These are phyloP conservation scores for Terebella lapidaria DNA, from an alignment of 2,888 invertebrate genomes.

Conservation along the genomic window DNA sequence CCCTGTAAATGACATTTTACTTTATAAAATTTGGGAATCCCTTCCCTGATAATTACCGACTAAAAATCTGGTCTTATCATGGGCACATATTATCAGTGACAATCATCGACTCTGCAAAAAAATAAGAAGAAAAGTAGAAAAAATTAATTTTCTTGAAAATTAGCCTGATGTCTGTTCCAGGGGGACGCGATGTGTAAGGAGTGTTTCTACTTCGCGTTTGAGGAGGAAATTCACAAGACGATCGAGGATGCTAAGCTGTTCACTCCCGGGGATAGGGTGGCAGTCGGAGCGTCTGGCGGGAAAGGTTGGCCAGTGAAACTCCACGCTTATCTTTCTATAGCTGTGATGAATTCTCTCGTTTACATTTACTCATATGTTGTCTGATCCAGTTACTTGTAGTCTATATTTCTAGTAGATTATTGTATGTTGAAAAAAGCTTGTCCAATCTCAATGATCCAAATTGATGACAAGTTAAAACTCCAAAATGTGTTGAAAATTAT, in stretches of 20 bases:
- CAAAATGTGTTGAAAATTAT: too few species aligned
- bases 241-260: slow-evolving; percentile 78
- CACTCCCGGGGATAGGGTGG: slow-evolving; percentile 76
- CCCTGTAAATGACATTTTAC: too few species aligned
- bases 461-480: too few species aligned
- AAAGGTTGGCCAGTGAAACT: slow-evolving; percentile 46
- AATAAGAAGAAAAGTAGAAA: too few species aligned
- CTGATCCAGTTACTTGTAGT: background rate
- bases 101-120: too few species aligned
- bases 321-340: background rate
- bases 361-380: background rate
- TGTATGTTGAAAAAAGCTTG: too few species aligned
- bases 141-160: too few species aligned
- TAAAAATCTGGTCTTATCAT: too few species aligned
- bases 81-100: too few species aligned
- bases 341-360: background rate
- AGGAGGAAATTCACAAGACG: slow-evolving; percentile 89
- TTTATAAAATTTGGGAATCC: too few species aligned
- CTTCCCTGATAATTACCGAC: too few species aligned
- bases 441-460: too few species aligned
- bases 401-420: background rate
- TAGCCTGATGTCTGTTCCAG: slow-evolving; percentile 37
- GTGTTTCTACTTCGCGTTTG: slow-evolving; percentile 90
- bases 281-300: slow-evolving; percentile 73
- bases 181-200: slow-evolving; percentile 88